Evolutionary conservation across 92 coral and sea anemone species (phyloP), one percentile per base, ranked within the genome.

Genomic region (Micromussa lordhowensis): DNA sequence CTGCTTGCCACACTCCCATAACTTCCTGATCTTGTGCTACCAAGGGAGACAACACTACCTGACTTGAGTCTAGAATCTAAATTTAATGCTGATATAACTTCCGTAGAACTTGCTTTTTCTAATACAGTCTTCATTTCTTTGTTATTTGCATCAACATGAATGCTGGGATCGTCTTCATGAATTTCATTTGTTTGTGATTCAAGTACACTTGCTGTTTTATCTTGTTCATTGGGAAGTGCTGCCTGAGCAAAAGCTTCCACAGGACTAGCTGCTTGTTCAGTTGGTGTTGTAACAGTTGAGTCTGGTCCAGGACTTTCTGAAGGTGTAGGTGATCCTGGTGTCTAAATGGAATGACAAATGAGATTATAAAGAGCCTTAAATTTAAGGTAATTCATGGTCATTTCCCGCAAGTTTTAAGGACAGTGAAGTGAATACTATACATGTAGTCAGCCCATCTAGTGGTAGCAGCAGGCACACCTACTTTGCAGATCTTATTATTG

Each of bases 101-200:
- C 98, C 58, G 98, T 97, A 70, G 94, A 97, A 82, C 94, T 97
- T 66, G 96, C 92, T 87, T 94, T 94, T 53, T 91, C 99, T 44
- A 97, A 90, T 38, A 97, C 95, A 86, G 88, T 90, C 70, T 92
- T 97, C 99, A 97, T 97, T 83, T 97, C 99, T 53, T 96, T 96
- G 17, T 98, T 94, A 70, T 95, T 91, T 68, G 88, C 93, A 85
- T 97, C 99, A 29, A 97, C 92, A 32, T 96, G 94, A 79, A 95
- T 95, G 72, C 93, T 94, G 21, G 94, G 98, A 70, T 95, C 93
- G 34, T 88, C 91, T 29, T 80, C 77, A 30, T 4, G 26, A 26
- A 22, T 40, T 77, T 59, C 83, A 64, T 48, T 61, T 13, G 75
- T 22, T 77, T 40, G 82, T 31, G 15, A 13, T 77, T 86, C 77